Conservation (phyloP, 2,888 invertebrate species). For the Nomada ruficornis region DNA sequence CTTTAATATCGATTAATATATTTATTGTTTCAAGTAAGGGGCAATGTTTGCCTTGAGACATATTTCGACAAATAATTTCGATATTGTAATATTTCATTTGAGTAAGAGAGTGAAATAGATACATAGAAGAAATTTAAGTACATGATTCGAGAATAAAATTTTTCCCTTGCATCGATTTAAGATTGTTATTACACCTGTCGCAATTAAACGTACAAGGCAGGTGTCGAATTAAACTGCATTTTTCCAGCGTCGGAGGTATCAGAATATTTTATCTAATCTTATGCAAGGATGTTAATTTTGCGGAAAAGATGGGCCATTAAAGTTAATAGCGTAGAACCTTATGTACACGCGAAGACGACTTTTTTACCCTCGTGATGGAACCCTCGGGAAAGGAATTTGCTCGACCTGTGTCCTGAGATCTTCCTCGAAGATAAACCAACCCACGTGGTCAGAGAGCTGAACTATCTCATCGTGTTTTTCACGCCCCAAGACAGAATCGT, state of each 20-base stretch:
- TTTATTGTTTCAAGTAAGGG: too few species aligned
- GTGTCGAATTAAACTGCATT: too few species aligned
- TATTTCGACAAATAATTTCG: too few species aligned
- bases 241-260: neutral
- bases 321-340: conserved; percentile 18
- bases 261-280: neutral
- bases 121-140: too few species aligned
- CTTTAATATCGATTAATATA: too few species aligned
- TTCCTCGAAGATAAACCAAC: conserved; percentile 43
- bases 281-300: conserved; percentile 21
- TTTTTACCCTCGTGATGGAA: conserved; percentile 5
- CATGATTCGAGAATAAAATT: too few species aligned
- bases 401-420: conserved; percentile 43
- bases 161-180: too few species aligned
- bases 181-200: too few species aligned
- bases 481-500: conserved; percentile 66
- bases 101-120: too few species aligned
- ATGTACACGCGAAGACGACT: conserved; percentile 21
- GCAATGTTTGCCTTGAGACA: too few species aligned
- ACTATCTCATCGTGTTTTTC: conserved; percentile 80
- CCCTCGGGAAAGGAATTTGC: conserved; percentile 30
- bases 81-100: too few species aligned
- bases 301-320: conserved; percentile 15
- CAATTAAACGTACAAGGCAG: too few species aligned
- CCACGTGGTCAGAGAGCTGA: conserved; percentile 76